These are phyloP conservation scores for Eulemur rufifrons DNA, from an alignment of 2,113 vertebrate genomes.

Conservation along the genomic window DNA sequence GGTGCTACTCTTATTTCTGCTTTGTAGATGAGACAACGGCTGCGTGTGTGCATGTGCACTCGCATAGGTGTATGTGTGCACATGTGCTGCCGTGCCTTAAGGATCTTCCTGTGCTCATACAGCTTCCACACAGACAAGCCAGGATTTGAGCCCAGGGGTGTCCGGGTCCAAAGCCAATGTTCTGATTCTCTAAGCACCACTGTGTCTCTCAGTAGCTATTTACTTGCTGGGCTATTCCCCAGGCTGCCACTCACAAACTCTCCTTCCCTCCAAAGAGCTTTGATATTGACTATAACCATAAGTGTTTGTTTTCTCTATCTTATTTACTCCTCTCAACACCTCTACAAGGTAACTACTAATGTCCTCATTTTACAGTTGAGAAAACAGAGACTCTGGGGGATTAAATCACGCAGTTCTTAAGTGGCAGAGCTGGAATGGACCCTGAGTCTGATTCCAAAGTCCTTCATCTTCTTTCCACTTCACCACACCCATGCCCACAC, in stretches of 20 bases:
- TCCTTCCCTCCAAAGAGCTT: neutral
- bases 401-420: neutral
- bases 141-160: neutral
- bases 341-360: neutral
- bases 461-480: neutral
- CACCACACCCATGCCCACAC: neutral
- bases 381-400: neutral
- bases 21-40: neutral
- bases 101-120: neutral
- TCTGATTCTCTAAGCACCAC: neutral
- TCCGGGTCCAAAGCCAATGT: neutral
- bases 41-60: neutral
- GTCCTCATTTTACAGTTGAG: neutral
- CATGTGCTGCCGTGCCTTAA: neutral
- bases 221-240: neutral
- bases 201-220: neutral
- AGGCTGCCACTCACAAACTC: neutral
- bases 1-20: neutral
- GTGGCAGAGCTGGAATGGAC: neutral
- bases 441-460: neutral
- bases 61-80: neutral
- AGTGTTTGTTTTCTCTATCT: neutral
- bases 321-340: neutral
- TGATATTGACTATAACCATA: neutral
- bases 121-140: neutral